phyloP scores from a whole-genome alignment of 2,113 vertebrate species.

The Syngnathus floridae region DNA sequence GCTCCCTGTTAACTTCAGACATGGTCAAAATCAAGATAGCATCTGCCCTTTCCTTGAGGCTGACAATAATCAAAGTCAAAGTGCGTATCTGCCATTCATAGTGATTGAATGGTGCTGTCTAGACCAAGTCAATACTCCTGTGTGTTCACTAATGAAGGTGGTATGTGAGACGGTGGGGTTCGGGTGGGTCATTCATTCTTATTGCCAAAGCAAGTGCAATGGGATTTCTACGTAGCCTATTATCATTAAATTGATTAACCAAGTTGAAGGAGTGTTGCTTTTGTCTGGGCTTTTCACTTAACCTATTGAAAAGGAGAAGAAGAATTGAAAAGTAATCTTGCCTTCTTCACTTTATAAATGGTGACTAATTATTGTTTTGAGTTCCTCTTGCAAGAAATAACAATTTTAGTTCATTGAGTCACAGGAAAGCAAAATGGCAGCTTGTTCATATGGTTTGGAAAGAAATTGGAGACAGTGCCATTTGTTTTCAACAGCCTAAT shows the following conservation, averaged over 20 bases:
- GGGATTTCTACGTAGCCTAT: not conserved
- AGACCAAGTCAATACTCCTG: constrained; percentile 19
- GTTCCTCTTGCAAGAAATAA: not conserved
- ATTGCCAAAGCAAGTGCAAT: constrained; percentile 24
- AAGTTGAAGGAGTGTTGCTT: not conserved
- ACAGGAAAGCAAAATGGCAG: not conserved
- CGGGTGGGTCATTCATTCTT: not conserved
- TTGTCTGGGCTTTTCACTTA: not conserved
- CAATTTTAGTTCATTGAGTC: not conserved
- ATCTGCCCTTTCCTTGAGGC: constrained; percentile 59
- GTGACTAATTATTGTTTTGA: not conserved
- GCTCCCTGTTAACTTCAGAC: constrained; percentile 40
- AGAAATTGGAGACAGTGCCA: not conserved
- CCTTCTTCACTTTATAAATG: not conserved
- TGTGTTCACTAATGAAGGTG: constrained; percentile 34
- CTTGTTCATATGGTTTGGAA: no score
- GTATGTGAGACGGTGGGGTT: not conserved
- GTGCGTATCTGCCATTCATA: constrained; percentile 56
- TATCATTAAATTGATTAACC: constrained; percentile 3
- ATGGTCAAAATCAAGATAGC: constrained; percentile 43
- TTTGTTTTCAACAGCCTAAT: not conserved
- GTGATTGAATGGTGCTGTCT: constrained; percentile 45
- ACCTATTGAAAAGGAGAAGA: not conserved
- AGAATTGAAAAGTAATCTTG: not conserved
- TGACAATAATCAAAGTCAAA: constrained; percentile 35